Conservation (phyloP, 2,113 vertebrate species). For the Gracilinanus agilis region DNA sequence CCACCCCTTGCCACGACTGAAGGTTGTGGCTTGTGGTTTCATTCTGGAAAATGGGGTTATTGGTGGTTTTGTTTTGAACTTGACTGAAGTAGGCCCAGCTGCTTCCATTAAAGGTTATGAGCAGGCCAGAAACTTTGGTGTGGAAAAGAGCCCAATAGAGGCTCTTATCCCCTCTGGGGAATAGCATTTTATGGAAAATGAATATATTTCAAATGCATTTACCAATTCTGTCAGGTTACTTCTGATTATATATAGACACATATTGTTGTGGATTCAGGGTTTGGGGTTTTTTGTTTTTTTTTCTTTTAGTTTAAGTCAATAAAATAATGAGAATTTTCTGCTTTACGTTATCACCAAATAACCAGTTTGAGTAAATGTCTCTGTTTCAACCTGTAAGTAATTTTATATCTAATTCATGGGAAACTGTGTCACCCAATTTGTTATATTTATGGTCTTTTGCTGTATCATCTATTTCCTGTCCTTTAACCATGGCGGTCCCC, state of each 20-base stretch:
- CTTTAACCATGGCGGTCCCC: not conserved
- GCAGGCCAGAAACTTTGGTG: slow-evolving; percentile 18
- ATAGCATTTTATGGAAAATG: not conserved
- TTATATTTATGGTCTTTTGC: not conserved
- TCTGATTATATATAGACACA: not conserved
- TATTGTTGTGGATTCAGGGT: not conserved
- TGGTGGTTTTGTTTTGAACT: slow-evolving; percentile 65
- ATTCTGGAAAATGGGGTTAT: slow-evolving; percentile 62
- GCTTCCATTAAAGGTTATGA: slow-evolving; percentile 61
- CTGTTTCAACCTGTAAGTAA: not conserved
- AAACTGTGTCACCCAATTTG: slow-evolving; percentile 41
- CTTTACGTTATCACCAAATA: not conserved
- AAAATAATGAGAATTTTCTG: not conserved
- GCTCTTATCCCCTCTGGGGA: not conserved
- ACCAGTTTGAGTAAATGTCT: not conserved
- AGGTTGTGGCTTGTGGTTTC: slow-evolving; percentile 71
- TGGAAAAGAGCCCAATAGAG: not conserved
- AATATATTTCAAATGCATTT: not conserved
- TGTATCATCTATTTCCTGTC: not conserved
- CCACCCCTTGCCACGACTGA: slow-evolving; percentile 22
- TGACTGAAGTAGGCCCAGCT: slow-evolving; percentile 34
- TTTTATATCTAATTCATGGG: slow-evolving; percentile 7
- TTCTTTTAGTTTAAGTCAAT: not conserved
- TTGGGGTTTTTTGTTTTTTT: not conserved
- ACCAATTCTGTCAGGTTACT: not conserved